A percentile compares a stretch with the other conserved stretches of the same genome.
These are phyloP conservation scores for Agrotis clavis DNA, from an alignment of 2,888 invertebrate species.

Conservation along the genomic window DNA sequence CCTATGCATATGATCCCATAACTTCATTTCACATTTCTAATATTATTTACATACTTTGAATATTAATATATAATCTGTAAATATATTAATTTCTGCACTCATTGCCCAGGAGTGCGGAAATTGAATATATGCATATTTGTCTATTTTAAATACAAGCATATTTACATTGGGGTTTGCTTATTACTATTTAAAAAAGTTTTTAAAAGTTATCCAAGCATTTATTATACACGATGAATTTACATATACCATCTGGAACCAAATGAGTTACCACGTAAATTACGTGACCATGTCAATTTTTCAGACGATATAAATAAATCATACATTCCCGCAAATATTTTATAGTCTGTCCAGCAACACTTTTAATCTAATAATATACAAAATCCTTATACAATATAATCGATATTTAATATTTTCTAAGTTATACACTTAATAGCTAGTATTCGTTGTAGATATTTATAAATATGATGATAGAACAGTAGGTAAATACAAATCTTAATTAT, in stretches of 20 bases:
- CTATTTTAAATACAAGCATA: constrained; percentile 50
- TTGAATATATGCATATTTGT: constrained; percentile 62
- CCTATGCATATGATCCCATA: constrained; percentile 64
- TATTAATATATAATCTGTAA: constrained; percentile 12
- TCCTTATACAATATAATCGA: constrained; percentile 14
- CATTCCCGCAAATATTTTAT: constrained; percentile 66
- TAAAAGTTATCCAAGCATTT: constrained; percentile 24
- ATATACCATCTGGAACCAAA: constrained; percentile 38
- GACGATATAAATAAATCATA: constrained; percentile 44
- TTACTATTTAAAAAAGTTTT: constrained; percentile 24
- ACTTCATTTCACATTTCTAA: constrained; percentile 54
- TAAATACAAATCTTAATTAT: background rate
- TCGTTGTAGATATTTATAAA: constrained; percentile 51
- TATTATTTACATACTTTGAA: constrained; percentile 48
- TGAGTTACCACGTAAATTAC: constrained; percentile 13
- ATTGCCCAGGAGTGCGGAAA: constrained; percentile 88
- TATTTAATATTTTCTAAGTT: constrained; percentile 1
- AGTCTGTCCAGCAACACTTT: constrained; percentile 75
- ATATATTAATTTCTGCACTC: constrained; percentile 79
- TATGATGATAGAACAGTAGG: constrained; percentile 24
- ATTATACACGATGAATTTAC: constrained; percentile 36
- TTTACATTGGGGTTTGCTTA: constrained; percentile 75
- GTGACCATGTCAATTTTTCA: constrained; percentile 16
- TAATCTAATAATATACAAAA: constrained; percentile 49
- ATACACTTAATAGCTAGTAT: constrained; percentile 33